A percentile compares a stretch with the other conserved stretches of the same genome.
Evolutionary conservation across 2,888 invertebrate species (phyloP).

Genomic region (Hermaeophaga mercurialis): DNA sequence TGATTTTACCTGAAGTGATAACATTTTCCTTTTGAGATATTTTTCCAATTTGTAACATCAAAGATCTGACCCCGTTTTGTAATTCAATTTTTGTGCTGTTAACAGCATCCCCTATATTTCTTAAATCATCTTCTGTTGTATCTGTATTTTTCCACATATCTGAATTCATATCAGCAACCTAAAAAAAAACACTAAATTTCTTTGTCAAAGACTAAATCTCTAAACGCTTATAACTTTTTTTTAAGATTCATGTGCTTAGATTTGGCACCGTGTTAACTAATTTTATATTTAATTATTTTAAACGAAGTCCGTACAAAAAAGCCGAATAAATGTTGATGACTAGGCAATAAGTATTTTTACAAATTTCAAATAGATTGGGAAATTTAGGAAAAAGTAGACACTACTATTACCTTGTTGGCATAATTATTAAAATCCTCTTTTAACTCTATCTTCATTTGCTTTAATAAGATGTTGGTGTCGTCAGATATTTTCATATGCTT

Average conservation of each 20-base stretch:
- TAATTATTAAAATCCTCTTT: constrained; percentile 50
- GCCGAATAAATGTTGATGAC: too few species aligned
- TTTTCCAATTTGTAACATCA: constrained; percentile 52
- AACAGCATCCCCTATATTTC: constrained; percentile 35
- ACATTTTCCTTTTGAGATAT: constrained; percentile 39
- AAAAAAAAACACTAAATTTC: too few species aligned
- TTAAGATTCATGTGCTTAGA: too few species aligned
- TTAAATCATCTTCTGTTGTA: constrained; percentile 37
- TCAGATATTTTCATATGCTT: constrained; percentile 28
- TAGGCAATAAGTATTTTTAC: too few species aligned
- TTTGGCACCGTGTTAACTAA: too few species aligned
- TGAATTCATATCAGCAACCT: constrained; percentile 69
- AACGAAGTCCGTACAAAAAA: too few species aligned
- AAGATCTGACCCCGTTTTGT: constrained; percentile 50
- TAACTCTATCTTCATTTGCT: constrained; percentile 43
- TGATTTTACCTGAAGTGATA: constrained; percentile 27
- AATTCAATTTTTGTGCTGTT: constrained; percentile 48
- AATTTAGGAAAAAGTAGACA: neutral
- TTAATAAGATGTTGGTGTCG: constrained; percentile 35
- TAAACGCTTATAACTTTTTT: too few species aligned
- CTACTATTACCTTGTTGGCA: constrained; percentile 48
- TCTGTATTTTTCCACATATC: constrained; percentile 63
- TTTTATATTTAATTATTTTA: too few species aligned
- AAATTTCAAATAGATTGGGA: too few species aligned
- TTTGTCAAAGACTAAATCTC: too few species aligned